A percentile compares a stretch with the other conserved stretches of the same genome.
Evolutionary conservation across 2,113 vertebrate genomes (phyloP).

Genomic region (Chiloscyllium plagiosum): DNA sequence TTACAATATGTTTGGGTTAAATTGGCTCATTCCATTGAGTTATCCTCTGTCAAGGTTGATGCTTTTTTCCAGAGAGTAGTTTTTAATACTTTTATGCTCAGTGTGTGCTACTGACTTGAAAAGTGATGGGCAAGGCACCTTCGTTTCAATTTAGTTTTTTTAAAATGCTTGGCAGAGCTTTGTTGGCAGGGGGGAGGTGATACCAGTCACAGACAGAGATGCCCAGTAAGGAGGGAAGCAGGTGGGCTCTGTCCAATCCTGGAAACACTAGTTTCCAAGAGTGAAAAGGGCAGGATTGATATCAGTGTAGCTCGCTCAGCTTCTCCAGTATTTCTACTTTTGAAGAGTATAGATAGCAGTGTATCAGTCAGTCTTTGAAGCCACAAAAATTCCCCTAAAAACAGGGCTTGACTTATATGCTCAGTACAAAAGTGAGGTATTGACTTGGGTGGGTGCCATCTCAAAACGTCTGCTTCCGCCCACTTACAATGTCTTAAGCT

Average conservation of each 20-base stretch:
- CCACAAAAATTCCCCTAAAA: no score
- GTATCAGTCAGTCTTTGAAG: no score
- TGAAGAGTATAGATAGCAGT: background rate
- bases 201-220: background rate
- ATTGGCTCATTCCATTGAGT: background rate
- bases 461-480: no score
- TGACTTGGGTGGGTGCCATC: no score
- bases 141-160: background rate
- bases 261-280: background rate
- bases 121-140: background rate
- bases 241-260: background rate
- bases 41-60: background rate
- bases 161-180: background rate
- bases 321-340: background rate
- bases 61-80: background rate
- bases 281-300: background rate
- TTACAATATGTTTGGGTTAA: slow-evolving; percentile 2
- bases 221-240: background rate
- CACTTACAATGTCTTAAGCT: no score
- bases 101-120: background rate
- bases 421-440: no score
- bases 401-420: no score
- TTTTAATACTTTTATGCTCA: background rate
- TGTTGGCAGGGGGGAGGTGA: background rate
- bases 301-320: background rate